Evolutionary conservation across 1,140 invertebrate species (phyloP).

Genomic region (Drosophila bocqueti): DNA sequence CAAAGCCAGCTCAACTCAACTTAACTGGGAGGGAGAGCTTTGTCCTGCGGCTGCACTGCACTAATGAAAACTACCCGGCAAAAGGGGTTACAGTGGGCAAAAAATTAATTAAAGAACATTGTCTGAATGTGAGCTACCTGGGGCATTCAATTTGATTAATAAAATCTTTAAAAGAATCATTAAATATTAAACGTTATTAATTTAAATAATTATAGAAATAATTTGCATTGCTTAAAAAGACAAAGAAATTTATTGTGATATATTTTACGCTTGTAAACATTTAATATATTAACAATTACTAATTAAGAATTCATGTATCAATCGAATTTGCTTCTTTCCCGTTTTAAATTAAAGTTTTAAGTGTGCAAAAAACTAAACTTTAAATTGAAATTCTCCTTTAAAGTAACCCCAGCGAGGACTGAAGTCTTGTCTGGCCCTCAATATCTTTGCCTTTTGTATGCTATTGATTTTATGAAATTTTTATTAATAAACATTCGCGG

Average conservation of each 20-base stretch:
- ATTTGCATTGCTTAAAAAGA: too few relatives aligned
- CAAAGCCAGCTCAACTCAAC: slow-evolving; percentile 39
- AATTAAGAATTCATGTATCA: not conserved
- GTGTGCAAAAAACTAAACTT: not conserved
- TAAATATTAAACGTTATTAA: not conserved
- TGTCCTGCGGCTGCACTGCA: slow-evolving; percentile 37
- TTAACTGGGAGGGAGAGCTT: slow-evolving; percentile 4
- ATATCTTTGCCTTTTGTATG: slow-evolving; percentile 14
- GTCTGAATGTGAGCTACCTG: not conserved
- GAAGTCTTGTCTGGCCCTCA: slow-evolving; percentile 1
- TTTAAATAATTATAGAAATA: not conserved
- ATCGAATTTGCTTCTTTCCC: not conserved
- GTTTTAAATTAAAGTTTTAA: not conserved
- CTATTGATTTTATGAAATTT: slow-evolving; percentile 78
- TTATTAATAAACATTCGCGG: slow-evolving; percentile 81
- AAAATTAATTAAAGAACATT: slow-evolving; percentile 29
- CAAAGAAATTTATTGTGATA: too few relatives aligned
- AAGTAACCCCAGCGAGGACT: slow-evolving; percentile 5
- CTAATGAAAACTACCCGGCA: slow-evolving; percentile 45
- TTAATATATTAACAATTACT: not conserved
- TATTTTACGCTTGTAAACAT: too few relatives aligned
- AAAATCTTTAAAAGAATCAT: not conserved
- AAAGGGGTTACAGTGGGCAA: not conserved
- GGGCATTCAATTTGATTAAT: not conserved
- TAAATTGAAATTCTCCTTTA: slow-evolving; percentile 12